Evolutionary conservation across 2,888 invertebrate species (phyloP).

Genomic region (Erebia palarica): DNA sequence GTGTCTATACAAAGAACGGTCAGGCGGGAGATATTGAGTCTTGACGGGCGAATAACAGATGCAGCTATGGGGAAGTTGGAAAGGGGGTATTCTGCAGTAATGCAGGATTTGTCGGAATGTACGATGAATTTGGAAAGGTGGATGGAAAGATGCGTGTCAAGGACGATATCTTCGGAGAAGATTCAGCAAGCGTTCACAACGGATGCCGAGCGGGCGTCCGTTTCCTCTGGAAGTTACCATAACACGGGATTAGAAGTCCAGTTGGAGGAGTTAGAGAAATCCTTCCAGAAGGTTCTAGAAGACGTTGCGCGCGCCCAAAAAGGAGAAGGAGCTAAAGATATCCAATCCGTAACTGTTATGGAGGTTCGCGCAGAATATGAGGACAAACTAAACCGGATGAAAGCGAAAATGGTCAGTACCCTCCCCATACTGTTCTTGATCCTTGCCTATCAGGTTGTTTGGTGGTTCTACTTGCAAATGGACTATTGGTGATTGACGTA

Average conservation of each 20-base stretch:
- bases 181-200: slow-evolving; percentile 67
- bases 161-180: slow-evolving; percentile 65
- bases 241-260: slow-evolving; percentile 69
- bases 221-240: slow-evolving; percentile 58
- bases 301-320: slow-evolving; percentile 60
- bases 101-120: slow-evolving; percentile 70
- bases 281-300: slow-evolving; percentile 66
- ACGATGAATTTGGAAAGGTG: slow-evolving; percentile 70
- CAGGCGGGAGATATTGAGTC: slow-evolving; percentile 64
- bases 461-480: slow-evolving; percentile 76
- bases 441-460: slow-evolving; percentile 75
- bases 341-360: slow-evolving; percentile 65
- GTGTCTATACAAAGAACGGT: slow-evolving; percentile 69
- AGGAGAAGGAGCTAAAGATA: slow-evolving; percentile 56
- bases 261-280: slow-evolving; percentile 67
- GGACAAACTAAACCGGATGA: slow-evolving; percentile 89
- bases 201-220: slow-evolving; percentile 56
- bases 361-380: slow-evolving; percentile 86
- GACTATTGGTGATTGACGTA: slow-evolving; percentile 61
- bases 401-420: slow-evolving; percentile 90
- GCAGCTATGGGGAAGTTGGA: slow-evolving; percentile 63
- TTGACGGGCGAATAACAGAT: slow-evolving; percentile 61
- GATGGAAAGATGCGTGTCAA: slow-evolving; percentile 64
- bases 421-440: slow-evolving; percentile 73
- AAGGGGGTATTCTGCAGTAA: slow-evolving; percentile 65